phyloP scores from a whole-genome alignment of 2,113 vertebrate genomes.

The Perccottus glenii region DNA sequence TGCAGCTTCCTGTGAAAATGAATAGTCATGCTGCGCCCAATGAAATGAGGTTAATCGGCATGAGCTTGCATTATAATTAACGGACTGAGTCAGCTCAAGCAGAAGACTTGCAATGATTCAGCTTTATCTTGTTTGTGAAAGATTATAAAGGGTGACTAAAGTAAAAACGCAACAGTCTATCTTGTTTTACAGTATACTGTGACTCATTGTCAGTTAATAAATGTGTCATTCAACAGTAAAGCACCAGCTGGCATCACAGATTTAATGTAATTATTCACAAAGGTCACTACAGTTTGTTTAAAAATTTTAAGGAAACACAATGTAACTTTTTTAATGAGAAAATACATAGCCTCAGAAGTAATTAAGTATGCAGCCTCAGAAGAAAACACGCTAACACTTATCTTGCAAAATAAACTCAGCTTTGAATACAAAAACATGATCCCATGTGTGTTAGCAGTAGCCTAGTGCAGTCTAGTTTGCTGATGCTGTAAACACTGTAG shows the following conservation, averaged over 20 bases:
- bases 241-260: constrained; percentile 34
- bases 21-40: constrained; percentile 38
- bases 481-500: no score
- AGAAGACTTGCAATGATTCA: constrained; percentile 46
- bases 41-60: constrained; percentile 49
- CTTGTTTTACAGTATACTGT: constrained; percentile 16
- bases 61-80: constrained; percentile 43
- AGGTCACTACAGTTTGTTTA: not conserved
- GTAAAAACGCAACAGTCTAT: constrained; percentile 22
- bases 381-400: no score
- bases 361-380: no score
- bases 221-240: constrained; percentile 21
- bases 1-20: constrained; percentile 42
- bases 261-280: constrained; percentile 22
- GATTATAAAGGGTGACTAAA: constrained; percentile 15
- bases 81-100: constrained; percentile 27
- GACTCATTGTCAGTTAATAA: constrained; percentile 37
- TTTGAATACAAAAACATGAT: no score
- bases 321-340: no score
- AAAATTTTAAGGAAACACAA: no score
- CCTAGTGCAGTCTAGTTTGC: no score
- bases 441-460: no score
- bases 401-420: no score
- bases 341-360: no score
- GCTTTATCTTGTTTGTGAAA: constrained; percentile 33